Evolutionary conservation across 2,113 vertebrate genomes (phyloP), one percentile per base, ranked within the genome.

Genomic region (Channa argus): DNA sequence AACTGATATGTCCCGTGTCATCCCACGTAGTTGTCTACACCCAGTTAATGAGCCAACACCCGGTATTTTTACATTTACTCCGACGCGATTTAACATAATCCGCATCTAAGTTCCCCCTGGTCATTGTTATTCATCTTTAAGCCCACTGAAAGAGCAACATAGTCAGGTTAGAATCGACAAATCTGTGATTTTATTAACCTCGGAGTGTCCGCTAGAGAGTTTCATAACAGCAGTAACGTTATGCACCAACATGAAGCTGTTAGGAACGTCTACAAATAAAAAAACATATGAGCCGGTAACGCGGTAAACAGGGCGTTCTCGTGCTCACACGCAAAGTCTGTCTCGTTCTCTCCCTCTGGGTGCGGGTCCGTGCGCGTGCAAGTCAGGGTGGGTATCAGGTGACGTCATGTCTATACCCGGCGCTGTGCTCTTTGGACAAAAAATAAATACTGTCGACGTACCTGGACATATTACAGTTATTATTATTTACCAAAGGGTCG

Each of bases 331-430:
- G 69, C 73, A 37, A 64, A 5, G 71, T 74, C 80, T 69, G 65
- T 45, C 24, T 44, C 69, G 24, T 10, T 44, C 9, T 9, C 63
- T 61, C 58, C 62, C 56, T 54, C 36, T 1, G 24, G 24, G 24
- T 24, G 24, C 24, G 39, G 0, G 34, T 7, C 71, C 58, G 72
- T 59, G 80, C 74, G 84, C 80, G 83, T 59, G 78, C 66, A 80
- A n/a, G 53, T 14, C 65, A 2, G 86, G 85, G 74, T 85, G 91
- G 82, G 84, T 75, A 75, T 47, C 37, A 44, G 82, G 50, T 92
- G 93, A 93, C 91, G 92, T 93, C 91, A 92, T 91, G 89, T 93
- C 92, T 93, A 59, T 67, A 9, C 55, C 59, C 55, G 13, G 46
- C 45, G 50, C 24, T 24, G 24, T 24, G 24, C 15, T 2, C 24